Conservation (phyloP, 2,888 invertebrate species). For the Hydraecia micacea region DNA sequence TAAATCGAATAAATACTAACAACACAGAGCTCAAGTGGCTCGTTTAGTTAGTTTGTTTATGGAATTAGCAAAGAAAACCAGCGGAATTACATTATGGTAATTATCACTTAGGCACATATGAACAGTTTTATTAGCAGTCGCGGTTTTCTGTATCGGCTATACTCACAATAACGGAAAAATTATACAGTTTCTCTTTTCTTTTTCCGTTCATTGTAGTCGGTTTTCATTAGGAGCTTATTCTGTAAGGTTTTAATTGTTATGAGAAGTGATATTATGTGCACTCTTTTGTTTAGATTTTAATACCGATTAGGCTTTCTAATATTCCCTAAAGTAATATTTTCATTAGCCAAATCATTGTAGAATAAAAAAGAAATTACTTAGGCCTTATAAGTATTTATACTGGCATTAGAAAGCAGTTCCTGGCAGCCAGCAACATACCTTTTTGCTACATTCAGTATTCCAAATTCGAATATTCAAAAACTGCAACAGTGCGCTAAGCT, state of each 20-base stretch:
- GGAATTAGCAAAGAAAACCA: constrained; percentile 54
- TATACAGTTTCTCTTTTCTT: background rate
- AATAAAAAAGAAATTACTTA: constrained; percentile 6
- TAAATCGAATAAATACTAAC: constrained; percentile 56
- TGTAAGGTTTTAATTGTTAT: constrained; percentile 12
- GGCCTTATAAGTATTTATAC: background rate
- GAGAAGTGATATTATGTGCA: constrained; percentile 25
- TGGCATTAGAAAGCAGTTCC: constrained; percentile 40
- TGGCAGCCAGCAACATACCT: constrained; percentile 25
- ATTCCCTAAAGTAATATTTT: background rate
- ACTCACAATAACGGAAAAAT: constrained; percentile 27
- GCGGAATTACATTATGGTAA: constrained; percentile 58
- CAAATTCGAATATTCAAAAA: constrained; percentile 57
- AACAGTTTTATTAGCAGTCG: constrained; percentile 56
- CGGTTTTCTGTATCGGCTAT: constrained; percentile 49
- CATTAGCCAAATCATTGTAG: background rate
- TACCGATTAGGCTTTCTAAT: background rate
- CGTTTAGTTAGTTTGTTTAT: constrained; percentile 50
- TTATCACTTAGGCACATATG: constrained; percentile 55
- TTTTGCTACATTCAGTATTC: constrained; percentile 49
- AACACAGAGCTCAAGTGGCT: constrained; percentile 42
- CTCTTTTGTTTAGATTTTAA: constrained; percentile 16
- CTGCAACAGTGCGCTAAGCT: constrained; percentile 60
- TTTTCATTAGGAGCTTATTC: constrained; percentile 33
- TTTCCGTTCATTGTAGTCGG: constrained; percentile 31